Conservation (phyloP, 2,113 vertebrate species). For the Stigmatopora nigra region DNA sequence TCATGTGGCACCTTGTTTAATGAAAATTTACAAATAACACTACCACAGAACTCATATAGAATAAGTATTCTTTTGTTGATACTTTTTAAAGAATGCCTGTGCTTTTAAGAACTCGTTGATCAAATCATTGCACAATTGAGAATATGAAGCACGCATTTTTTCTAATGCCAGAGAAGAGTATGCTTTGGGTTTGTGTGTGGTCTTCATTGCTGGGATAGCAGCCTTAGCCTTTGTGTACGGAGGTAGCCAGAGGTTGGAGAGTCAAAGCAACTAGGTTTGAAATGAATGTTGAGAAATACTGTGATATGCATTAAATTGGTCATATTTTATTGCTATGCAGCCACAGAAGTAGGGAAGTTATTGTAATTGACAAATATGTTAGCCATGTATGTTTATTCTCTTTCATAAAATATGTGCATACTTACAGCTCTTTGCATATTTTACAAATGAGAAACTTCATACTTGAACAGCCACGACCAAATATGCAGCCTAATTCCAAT, state of each 20-base stretch:
- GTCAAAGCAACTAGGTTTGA: conserved; percentile 24
- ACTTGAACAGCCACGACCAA: conserved; percentile 24
- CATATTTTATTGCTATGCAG: background rate
- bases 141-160: conserved; percentile 32
- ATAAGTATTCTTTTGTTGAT: conserved; percentile 10
- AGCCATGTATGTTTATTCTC: conserved; percentile 61
- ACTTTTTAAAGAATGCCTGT: background rate
- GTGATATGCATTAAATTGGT: conserved; percentile 1
- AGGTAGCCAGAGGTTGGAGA: conserved; percentile 24
- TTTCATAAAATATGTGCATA: conserved; percentile 55
- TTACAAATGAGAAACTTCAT: conserved; percentile 63
- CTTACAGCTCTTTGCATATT: conserved; percentile 73
- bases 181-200: conserved; percentile 46
- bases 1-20: conserved; percentile 28
- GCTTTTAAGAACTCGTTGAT: conserved; percentile 22
- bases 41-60: conserved; percentile 3
- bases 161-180: conserved; percentile 3
- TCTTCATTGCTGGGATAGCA: conserved; percentile 32
- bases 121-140: conserved; percentile 14
- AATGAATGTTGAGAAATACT: conserved; percentile 15
- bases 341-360: background rate
- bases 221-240: conserved; percentile 32
- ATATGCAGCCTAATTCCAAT: conserved; percentile 40
- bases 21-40: conserved; percentile 11
- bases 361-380: background rate